phyloP scores from a whole-genome alignment of 2,888 invertebrate genomes.

The Nymphalis polychloros region DNA sequence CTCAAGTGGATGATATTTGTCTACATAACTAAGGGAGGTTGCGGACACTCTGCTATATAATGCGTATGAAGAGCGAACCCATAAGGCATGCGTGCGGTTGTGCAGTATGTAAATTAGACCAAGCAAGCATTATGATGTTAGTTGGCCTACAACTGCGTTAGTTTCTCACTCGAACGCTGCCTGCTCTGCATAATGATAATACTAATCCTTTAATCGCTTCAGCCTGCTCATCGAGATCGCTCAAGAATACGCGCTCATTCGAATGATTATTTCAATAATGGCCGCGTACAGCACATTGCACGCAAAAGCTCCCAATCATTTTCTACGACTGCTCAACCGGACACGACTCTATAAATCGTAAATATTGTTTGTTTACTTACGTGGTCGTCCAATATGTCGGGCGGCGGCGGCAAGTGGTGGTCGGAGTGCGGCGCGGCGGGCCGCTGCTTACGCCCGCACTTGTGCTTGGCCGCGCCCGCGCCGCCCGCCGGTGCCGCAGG shows the following conservation, averaged over 20 bases:
- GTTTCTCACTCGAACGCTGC: background rate
- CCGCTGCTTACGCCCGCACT: slow-evolving; percentile 74
- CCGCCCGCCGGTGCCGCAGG: slow-evolving; percentile 45
- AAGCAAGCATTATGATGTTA: slow-evolving; percentile 24
- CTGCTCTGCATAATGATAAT: background rate
- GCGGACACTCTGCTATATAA: slow-evolving; percentile 16
- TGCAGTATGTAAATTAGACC: slow-evolving; percentile 30
- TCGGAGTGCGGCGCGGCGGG: slow-evolving; percentile 67
- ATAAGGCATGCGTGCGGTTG: slow-evolving; percentile 35
- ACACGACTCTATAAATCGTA: background rate
- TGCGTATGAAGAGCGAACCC: slow-evolving; percentile 34
- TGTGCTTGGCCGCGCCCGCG: slow-evolving; percentile 55
- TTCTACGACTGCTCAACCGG: background rate
- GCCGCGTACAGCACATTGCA: background rate
- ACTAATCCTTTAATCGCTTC: background rate
- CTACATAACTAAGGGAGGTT: slow-evolving; percentile 27
- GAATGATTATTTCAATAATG: background rate
- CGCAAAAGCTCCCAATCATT: background rate
- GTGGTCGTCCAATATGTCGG: slow-evolving; percentile 70
- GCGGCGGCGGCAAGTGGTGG: slow-evolving; percentile 78
- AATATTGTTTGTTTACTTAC: slow-evolving; percentile 46
- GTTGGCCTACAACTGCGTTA: background rate
- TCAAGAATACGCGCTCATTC: background rate
- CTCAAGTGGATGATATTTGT: slow-evolving; percentile 25
- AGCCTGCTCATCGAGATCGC: slow-evolving; percentile 7